A percentile compares a stretch with the other conserved stretches of the same genome.
phyloP scores from a whole-genome alignment of 2,888 invertebrate species.

The Drosophila pegasa region DNA sequence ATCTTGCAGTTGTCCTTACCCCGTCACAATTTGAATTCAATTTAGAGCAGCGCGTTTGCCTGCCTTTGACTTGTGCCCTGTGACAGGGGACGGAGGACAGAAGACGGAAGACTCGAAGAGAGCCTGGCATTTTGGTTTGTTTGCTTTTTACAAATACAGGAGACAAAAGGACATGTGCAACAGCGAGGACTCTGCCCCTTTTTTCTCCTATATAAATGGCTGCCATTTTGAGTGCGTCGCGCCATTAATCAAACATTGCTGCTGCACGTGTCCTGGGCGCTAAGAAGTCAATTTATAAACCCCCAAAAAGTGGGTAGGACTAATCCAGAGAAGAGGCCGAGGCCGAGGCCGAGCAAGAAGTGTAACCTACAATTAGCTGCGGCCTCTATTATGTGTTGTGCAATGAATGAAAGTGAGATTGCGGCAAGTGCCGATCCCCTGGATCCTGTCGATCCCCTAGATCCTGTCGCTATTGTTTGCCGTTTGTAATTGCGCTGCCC shows the following conservation, averaged over 20 bases:
- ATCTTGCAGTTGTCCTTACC: conserved; percentile 22
- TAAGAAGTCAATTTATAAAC: conserved; percentile 73
- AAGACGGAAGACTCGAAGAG: conserved; percentile 5
- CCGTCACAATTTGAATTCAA: conserved; percentile 77
- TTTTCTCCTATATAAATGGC: conserved; percentile 28
- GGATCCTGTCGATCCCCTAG: background rate
- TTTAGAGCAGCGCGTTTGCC: conserved; percentile 69
- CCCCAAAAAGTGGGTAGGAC: conserved; percentile 39
- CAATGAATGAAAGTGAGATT: conserved; percentile 79
- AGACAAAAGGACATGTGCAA: conserved; percentile 78
- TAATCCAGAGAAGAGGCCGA: conserved; percentile 29
- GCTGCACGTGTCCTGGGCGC: conserved; percentile 68
- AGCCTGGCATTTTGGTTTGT: conserved; percentile 55
- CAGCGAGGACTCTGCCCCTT: conserved; percentile 32
- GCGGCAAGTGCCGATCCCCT: conserved; percentile 35
- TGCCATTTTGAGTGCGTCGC: conserved; percentile 55
- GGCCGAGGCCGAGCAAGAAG: background rate
- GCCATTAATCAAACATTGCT: conserved; percentile 65
- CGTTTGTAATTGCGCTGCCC: conserved; percentile 62
- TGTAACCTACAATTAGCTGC: conserved; percentile 59
- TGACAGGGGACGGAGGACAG: conserved; percentile 27
- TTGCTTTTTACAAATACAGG: conserved; percentile 51
- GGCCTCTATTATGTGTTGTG: conserved; percentile 73
- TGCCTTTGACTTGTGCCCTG: conserved; percentile 72
- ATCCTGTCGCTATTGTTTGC: conserved; percentile 51